These are phyloP conservation scores for Macquaria australasica DNA, from an alignment of 2,113 vertebrate species.

Conservation along the genomic window DNA sequence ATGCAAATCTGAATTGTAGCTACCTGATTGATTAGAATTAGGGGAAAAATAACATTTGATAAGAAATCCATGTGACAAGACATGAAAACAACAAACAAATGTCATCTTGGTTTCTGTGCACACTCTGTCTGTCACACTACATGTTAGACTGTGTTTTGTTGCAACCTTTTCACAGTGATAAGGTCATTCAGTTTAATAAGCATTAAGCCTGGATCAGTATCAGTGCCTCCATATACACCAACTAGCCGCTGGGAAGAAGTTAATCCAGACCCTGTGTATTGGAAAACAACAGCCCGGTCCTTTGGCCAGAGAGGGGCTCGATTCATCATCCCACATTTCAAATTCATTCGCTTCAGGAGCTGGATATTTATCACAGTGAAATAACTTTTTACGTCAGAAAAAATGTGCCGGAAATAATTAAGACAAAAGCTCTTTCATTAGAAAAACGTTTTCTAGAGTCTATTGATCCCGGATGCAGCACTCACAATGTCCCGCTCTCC, in stretches of 20 bases:
- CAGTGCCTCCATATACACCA: conserved; percentile 51
- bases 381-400: background rate
- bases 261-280: conserved; percentile 66
- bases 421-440: background rate
- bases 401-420: conserved; percentile 1
- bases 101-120: background rate
- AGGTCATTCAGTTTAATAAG: conserved; percentile 76
- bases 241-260: conserved; percentile 51
- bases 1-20: background rate
- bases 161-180: conserved; percentile 65
- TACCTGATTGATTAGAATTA: background rate
- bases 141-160: conserved; percentile 25
- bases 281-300: conserved; percentile 9
- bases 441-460: background rate
- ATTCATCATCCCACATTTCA: conserved; percentile 30
- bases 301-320: background rate
- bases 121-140: conserved; percentile 15
- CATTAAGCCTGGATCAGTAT: conserved; percentile 79
- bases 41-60: background rate
- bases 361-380: conserved; percentile 3
- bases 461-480: background rate
- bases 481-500: background rate
- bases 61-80: background rate
- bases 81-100: conserved; percentile 16
- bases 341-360: background rate